Evolutionary conservation across 1,140 invertebrate species (phyloP).

Genomic region (Chymomyza costata): DNA sequence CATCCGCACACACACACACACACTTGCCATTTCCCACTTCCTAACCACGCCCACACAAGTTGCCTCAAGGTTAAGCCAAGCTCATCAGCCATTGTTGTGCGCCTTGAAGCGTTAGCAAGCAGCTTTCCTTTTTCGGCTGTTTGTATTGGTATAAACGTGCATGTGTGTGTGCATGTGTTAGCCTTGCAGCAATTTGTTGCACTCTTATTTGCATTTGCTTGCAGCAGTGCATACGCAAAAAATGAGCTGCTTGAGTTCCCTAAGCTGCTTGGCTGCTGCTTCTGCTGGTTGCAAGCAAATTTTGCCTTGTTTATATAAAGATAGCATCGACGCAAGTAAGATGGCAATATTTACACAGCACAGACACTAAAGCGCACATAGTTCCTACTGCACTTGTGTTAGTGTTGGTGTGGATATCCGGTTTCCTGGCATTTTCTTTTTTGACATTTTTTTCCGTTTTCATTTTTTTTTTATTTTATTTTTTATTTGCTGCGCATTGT

Average conservation of each 20-base stretch:
- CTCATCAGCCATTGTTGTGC: conserved; percentile 2
- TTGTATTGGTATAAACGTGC: not conserved
- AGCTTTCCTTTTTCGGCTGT: conserved; percentile 10
- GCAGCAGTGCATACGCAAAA: not conserved
- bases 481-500: conserved; percentile 8
- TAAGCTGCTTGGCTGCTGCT: too few relatives aligned
- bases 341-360: conserved; percentile 48
- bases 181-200: conserved; percentile 8
- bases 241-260: too few relatives aligned
- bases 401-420: conserved; percentile 49
- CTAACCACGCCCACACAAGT: too few relatives aligned
- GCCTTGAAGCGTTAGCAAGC: conserved; percentile 15
- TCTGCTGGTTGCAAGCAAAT: too few relatives aligned
- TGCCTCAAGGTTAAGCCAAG: conserved; percentile 33
- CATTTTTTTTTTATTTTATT: conserved; percentile 25
- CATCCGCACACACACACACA: not conserved
- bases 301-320: too few relatives aligned
- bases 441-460: conserved; percentile 10
- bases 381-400: not conserved
- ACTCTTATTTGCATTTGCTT: conserved; percentile 7
- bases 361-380: conserved; percentile 50
- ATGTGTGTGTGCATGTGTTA: not conserved
- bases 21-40: not conserved
- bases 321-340: too few relatives aligned
- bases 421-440: conserved; percentile 40